A percentile compares a stretch with the other conserved stretches of the same genome.
Evolutionary conservation across 2,797 vertebrate species (phyloP).

Genomic region (Mormyrus hasselquistii): DNA sequence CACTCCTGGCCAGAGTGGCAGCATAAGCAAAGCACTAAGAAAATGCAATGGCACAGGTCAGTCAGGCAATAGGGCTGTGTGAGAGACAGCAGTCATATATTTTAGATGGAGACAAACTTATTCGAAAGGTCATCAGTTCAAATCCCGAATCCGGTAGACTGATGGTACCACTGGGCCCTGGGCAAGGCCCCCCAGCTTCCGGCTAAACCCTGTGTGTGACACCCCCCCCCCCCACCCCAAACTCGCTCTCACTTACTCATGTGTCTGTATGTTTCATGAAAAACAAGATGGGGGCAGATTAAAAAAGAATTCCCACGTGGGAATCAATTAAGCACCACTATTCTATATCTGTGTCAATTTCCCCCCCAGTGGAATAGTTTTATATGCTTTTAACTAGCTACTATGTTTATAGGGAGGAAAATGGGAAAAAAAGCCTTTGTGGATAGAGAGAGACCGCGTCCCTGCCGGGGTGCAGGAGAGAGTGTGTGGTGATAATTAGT

Average conservation of each 20-base stretch:
- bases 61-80: neutral
- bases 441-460: neutral
- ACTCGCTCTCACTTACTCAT: neutral
- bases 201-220: neutral
- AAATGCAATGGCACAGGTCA: neutral
- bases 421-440: neutral
- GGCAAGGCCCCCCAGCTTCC: neutral
- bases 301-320: neutral
- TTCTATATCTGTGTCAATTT: neutral
- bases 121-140: neutral
- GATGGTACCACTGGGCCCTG: neutral
- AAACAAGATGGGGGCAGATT: neutral
- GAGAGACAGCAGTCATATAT: neutral
- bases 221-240: neutral
- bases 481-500: constrained; percentile 29
- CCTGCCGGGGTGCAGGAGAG: constrained; percentile 15
- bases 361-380: neutral
- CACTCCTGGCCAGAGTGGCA: neutral
- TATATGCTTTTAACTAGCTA: neutral
- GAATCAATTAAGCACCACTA: neutral
- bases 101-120: neutral
- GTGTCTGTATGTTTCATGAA: neutral
- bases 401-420: neutral
- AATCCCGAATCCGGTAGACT: neutral
- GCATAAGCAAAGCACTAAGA: neutral